phyloP scores from a whole-genome alignment of 2,797 vertebrate genomes.

The Mormyrops attenuatus region DNA sequence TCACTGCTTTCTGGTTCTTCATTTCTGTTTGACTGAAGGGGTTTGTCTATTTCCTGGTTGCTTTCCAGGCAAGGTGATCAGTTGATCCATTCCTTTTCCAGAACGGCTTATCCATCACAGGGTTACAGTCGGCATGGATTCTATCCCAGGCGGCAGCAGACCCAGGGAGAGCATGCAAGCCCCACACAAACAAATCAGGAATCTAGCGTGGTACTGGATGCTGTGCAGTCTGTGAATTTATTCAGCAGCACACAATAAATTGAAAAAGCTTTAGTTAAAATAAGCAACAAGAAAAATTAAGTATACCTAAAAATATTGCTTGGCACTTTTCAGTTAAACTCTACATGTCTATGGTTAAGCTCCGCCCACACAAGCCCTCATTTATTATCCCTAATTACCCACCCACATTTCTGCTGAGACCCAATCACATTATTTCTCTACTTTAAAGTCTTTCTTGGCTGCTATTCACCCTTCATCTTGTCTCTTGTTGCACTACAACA shows the following conservation, averaged over 20 bases:
- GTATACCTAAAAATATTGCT: neutral
- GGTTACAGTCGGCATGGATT: neutral
- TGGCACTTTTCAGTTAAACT: neutral
- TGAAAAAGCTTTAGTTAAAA: neutral
- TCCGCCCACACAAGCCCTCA: neutral
- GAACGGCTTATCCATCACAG: neutral
- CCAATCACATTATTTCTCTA: neutral
- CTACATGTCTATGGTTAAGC: neutral
- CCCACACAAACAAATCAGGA: neutral
- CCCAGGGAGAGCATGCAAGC: neutral
- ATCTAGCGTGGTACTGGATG: neutral
- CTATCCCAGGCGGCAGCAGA: neutral
- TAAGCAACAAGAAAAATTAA: neutral
- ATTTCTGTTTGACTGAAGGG: neutral
- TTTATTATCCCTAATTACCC: neutral
- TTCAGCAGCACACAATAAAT: neutral
- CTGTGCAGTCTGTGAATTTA: neutral
- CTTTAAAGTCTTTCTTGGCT: neutral
- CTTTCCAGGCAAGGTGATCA: neutral
- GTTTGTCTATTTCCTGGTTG: neutral
- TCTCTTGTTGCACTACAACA: neutral
- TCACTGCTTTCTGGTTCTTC: neutral
- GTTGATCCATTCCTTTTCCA: neutral
- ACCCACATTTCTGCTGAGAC: neutral
- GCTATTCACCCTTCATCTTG: neutral